Evolutionary conservation across 2,113 vertebrate species (phyloP).

Genomic region (Diglossa brunneiventris): DNA sequence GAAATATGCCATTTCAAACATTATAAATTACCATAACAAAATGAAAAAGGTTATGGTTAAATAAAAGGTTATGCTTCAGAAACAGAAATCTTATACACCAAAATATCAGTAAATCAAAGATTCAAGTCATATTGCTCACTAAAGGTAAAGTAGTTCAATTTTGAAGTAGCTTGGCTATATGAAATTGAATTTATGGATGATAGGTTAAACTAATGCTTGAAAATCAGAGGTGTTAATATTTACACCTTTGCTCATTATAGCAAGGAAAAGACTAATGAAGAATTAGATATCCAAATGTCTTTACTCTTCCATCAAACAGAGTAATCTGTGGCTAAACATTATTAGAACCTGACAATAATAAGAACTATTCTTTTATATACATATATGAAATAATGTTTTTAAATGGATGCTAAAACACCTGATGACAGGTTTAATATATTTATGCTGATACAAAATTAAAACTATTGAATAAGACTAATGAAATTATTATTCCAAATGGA

Average conservation of each 20-base stretch:
- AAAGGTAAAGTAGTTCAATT: constrained; percentile 36
- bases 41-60: not conserved
- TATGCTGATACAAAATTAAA: not conserved
- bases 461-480: not conserved
- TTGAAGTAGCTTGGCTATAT: constrained; percentile 46
- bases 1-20: not conserved
- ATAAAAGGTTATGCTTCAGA: not conserved
- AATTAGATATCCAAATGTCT: constrained; percentile 67
- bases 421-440: not conserved
- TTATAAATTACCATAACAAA: not conserved
- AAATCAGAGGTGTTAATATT: constrained; percentile 75
- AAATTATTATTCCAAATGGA: not conserved
- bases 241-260: constrained; percentile 75
- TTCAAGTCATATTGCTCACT: constrained; percentile 21
- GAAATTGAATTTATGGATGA: constrained; percentile 61
- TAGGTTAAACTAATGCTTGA: constrained; percentile 64
- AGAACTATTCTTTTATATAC: not conserved
- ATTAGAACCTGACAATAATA: constrained; percentile 47
- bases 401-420: not conserved
- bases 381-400: not conserved
- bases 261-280: constrained; percentile 74
- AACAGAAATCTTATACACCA: constrained; percentile 10
- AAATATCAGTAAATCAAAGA: constrained; percentile 59
- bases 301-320: constrained; percentile 57
- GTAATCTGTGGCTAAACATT: constrained; percentile 64